A percentile compares a stretch with the other conserved stretches of the same genome.
These are phyloP conservation scores for Halcyon badia DNA, from an alignment of 2,797 vertebrate genomes.

Conservation along the genomic window DNA sequence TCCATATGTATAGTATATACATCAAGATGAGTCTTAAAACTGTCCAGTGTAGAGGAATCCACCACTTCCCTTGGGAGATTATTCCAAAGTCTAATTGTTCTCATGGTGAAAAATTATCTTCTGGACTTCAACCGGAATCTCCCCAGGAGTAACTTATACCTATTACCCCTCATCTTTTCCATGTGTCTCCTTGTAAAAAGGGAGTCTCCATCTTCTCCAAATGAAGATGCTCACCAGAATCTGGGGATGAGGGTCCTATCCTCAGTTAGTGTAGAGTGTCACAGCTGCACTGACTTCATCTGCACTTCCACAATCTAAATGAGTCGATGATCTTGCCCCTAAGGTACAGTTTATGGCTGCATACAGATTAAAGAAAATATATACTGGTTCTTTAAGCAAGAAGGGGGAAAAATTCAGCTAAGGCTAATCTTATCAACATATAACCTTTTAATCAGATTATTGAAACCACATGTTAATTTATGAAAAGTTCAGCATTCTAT, in stretches of 20 bases:
- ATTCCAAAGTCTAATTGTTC: too few relatives aligned
- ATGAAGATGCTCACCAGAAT: neutral
- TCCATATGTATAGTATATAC: too few relatives aligned
- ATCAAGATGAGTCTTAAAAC: too few relatives aligned
- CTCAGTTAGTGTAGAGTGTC: neutral
- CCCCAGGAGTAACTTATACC: too few relatives aligned
- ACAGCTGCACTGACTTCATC: neutral
- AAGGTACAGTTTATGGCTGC: neutral
- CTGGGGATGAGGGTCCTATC: neutral
- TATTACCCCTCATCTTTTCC: too few relatives aligned
- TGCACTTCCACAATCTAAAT: neutral
- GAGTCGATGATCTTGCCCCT: neutral
- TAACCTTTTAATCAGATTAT: conserved; percentile 86
- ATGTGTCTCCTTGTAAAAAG: too few relatives aligned
- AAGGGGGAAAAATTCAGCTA: conserved; percentile 25
- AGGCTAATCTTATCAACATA: conserved; percentile 81
- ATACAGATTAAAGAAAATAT: conserved; percentile 52
- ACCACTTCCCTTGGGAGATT: too few relatives aligned
- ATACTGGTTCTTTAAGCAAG: conserved; percentile 70
- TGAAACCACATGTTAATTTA: conserved; percentile 85
- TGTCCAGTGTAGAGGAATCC: too few relatives aligned
- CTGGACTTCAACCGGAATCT: too few relatives aligned
- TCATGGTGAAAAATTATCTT: too few relatives aligned
- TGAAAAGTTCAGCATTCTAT: conserved; percentile 82
- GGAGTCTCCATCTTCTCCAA: too few relatives aligned